Base-by-base conservation (phyloP, 2,888 invertebrate species). In the Scaptomyza polygonia region DNA sequence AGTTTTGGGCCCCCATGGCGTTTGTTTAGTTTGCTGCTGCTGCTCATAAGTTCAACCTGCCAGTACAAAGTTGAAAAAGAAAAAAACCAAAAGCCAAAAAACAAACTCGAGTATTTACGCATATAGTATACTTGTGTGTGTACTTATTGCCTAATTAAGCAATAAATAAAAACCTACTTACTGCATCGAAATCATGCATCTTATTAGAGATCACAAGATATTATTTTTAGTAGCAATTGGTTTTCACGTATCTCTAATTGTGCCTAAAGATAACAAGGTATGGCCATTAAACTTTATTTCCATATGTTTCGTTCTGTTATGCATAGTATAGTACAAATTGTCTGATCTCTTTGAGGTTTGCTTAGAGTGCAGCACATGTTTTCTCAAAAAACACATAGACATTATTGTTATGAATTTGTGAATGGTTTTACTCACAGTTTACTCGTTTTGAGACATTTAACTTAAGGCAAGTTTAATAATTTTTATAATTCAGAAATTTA, bases 191-290 rank as follows among this genome's bases (percentile, higher is more conserved):
- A 30, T 53, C 36, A 53, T 64, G 21, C 48, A 66, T 44, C 30
- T 75, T 32, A 49, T 49, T 44, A 9, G 30, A 77, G 68, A 77
- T 73, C 78, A 73, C 66, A 79, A 56, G 55, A 52, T 42, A 75
- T 65, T 52, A 3, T 48, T 44, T 51, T 11, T 29, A 30, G 5
- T 34, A 42, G 11, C 49, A 40, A 61, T 34, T 14, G 3, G 6
- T 11, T 42, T 25, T 14, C n/a, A 4, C 21, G 29, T 8, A 42
- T 68, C 51, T 49, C 18, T 8, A 18, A 27, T 43, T 32, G 5
- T 25, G 52, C 18, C 36, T 21, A 21, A 21, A n/a, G 27, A 27
- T 30, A 16, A 47, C 11, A 9, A 12, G 18, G 1, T 34, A 21
- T 18, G 14, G 39, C 36, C 29, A 30, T 63, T 16, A 64, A 64